Conservation (phyloP, 2,797 vertebrate genomes). For the Tiaroga cobitis region DNA sequence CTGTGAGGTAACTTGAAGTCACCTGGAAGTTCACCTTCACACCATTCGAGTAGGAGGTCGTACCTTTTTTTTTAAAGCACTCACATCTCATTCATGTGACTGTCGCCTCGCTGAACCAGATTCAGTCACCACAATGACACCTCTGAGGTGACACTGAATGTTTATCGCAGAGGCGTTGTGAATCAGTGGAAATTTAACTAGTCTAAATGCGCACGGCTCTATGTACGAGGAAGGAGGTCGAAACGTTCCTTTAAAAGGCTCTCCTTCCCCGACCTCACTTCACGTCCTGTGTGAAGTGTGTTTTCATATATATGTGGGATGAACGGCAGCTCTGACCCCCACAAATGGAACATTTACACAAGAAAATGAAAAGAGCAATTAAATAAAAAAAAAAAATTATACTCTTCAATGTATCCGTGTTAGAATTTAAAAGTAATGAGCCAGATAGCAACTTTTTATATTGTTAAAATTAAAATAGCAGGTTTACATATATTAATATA, state of each 20-base stretch:
- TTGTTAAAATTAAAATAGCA: neutral
- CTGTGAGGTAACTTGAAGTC: neutral
- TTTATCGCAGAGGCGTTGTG: conserved; percentile 37
- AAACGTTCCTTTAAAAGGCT: conserved; percentile 9
- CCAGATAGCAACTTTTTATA: neutral
- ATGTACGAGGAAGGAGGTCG: neutral
- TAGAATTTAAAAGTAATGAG: neutral
- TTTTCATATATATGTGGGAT: conserved; percentile 7
- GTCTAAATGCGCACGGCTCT: neutral
- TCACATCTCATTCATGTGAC: neutral
- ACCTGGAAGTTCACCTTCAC: neutral
- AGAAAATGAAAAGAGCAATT: neutral
- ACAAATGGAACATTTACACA: conserved; percentile 15
- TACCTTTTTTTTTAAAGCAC: neutral
- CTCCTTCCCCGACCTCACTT: conserved; percentile 38
- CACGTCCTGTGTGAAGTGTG: neutral
- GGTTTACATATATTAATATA: too few species aligned
- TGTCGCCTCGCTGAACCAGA: conserved; percentile 6
- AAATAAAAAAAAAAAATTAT: neutral
- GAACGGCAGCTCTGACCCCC: neutral
- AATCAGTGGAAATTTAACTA: conserved; percentile 54
- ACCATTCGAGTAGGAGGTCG: neutral
- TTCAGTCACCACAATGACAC: conserved; percentile 28
- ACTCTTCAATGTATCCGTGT: neutral
- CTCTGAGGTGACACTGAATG: conserved; percentile 8